Percentiles rank a stretch among this genome's conserved stretches.
Conservation (phyloP, 2,888 invertebrate species). For the Clepsis dumicolana region DNA sequence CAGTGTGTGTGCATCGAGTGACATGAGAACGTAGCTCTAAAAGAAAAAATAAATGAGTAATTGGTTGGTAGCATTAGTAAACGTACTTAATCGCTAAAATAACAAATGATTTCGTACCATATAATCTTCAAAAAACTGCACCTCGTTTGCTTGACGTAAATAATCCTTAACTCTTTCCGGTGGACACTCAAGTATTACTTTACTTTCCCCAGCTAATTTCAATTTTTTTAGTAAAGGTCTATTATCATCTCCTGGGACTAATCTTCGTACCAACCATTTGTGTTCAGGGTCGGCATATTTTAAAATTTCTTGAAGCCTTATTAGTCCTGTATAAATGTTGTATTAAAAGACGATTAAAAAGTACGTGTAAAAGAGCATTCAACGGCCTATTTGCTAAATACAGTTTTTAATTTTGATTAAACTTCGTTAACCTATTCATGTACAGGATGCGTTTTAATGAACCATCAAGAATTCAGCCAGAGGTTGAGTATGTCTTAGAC, state of each 20-base stretch:
- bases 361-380: no score
- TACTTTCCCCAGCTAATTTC: constrained; percentile 88
- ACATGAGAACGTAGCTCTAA: constrained; percentile 80
- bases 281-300: constrained; percentile 89
- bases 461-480: no score
- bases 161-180: constrained; percentile 88
- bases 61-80: background rate
- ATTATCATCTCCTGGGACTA: constrained; percentile 83
- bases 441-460: no score
- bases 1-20: constrained; percentile 88
- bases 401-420: no score
- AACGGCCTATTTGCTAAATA: no score
- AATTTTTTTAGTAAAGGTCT: constrained; percentile 92
- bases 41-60: constrained; percentile 36
- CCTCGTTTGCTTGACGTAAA: constrained; percentile 92
- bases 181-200: constrained; percentile 92
- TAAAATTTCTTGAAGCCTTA: constrained; percentile 92
- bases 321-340: constrained; percentile 84
- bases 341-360: background rate
- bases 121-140: constrained; percentile 94
- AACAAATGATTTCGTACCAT: constrained; percentile 77
- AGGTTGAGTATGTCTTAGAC: no score
- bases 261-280: constrained; percentile 89
- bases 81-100: no score
- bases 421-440: no score